Evolutionary conservation across 2,113 vertebrate genomes (phyloP).

Genomic region (Leucosticte australis): DNA sequence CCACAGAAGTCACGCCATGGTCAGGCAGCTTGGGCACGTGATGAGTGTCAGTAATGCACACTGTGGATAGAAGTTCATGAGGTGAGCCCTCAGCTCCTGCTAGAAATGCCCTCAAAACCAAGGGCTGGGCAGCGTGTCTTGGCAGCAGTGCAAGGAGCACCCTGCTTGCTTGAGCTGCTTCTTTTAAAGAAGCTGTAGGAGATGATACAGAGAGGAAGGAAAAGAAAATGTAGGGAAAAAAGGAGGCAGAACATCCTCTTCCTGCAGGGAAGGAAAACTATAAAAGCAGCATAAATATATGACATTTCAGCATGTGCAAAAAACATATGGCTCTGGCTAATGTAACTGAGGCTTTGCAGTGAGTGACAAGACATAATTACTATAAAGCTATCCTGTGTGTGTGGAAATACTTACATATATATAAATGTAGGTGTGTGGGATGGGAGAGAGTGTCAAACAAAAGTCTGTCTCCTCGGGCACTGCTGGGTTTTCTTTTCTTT

Average conservation of each 20-base stretch:
- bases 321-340: background rate
- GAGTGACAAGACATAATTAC: background rate
- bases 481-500: background rate
- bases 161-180: background rate
- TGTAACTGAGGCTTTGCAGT: background rate
- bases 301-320: background rate
- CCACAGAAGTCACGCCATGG: rapidly evolving
- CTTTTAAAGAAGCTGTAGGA: background rate
- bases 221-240: background rate
- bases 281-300: background rate
- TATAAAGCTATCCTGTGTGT: background rate
- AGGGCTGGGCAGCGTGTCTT: background rate
- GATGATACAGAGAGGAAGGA: background rate
- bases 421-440: background rate
- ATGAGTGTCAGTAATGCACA: background rate
- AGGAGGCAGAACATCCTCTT: background rate
- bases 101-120: background rate
- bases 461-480: background rate
- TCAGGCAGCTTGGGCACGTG: background rate
- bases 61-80: background rate
- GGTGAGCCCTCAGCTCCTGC: background rate
- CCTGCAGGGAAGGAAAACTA: background rate
- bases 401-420: background rate
- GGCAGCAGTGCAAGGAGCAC: background rate
- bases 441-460: background rate